Evolutionary conservation across 2,888 invertebrate genomes (phyloP), one percentile per base, ranked within the genome.

Genomic region (Stenoptilia bipunctidactyla): DNA sequence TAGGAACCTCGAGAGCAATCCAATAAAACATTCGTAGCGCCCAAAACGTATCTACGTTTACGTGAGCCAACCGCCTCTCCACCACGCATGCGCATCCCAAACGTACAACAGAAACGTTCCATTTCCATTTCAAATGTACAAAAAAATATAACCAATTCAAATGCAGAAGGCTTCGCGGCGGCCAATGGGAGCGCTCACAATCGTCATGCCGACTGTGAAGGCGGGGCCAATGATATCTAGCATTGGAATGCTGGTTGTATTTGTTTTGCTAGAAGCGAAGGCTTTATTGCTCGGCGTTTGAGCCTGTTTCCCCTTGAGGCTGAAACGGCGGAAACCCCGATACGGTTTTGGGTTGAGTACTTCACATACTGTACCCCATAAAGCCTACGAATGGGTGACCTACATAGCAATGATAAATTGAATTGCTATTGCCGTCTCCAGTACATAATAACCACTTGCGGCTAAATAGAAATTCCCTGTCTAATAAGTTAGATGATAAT

Each of bases 161-260:
- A 72, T 79, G 74, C 66, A 71, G 82, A 80, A 82, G 79, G 74
- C 80, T 82, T 75, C 65, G 71, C 70, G 56, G 74, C 79, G 67
- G 70, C 83, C 83, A 83, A 83, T 83, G 57, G 66, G 73, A 80
- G 58, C 63, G 79, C 80, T 58, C 56, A 70, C 76, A 84, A 67
- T 82, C 79, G 82, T 83, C 69, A 84, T 84, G 80, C 83, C 84
- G 64, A 83, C 82, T 84, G 85, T 80, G 76, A 69, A 70, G 82
- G 83, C 79, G 84, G 71, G 55, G 82, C 77, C 64, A 84, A 68
- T 85, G 84, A 85, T 85, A 85, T 85, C 84, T 84, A 77, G 80
- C 76, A 84, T 84, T 84, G 83, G 82, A 83, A 83, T 83, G 83
- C 70, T 69, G 71, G 66, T 77, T 72, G 79, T 83, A 83, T 83